Evolutionary conservation across 2,888 invertebrate species (phyloP).

Genomic region (Siphlonurus alternatus): DNA sequence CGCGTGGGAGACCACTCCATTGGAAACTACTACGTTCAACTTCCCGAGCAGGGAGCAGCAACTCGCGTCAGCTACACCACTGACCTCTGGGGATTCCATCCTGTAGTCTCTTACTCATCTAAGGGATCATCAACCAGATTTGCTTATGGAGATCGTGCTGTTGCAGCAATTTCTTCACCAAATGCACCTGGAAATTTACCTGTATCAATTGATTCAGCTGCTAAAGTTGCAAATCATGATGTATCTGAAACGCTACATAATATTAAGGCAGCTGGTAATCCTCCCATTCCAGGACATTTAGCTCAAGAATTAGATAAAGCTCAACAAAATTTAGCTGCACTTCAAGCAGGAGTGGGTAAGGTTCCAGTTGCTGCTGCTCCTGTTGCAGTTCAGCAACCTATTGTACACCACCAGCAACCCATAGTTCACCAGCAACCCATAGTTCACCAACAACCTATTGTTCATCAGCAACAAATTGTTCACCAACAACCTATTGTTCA

Average conservation of each 20-base stretch:
- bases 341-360: neutral
- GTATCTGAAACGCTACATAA: neutral
- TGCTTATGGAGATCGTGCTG: constrained; percentile 37
- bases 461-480: neutral
- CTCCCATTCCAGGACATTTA: neutral
- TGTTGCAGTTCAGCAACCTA: neutral
- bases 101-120: constrained; percentile 34
- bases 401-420: neutral
- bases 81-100: constrained; percentile 46
- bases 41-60: constrained; percentile 18
- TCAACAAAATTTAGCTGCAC: neutral
- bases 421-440: neutral
- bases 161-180: constrained; percentile 25
- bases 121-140: constrained; percentile 31
- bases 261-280: neutral
- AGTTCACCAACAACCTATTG: neutral
- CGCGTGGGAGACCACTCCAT: constrained; percentile 28
- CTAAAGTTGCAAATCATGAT: neutral
- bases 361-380: neutral
- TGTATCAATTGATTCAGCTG: neutral
- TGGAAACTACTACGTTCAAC: constrained; percentile 26
- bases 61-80: constrained; percentile 36
- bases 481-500: neutral
- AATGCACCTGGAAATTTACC: neutral
- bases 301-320: neutral